Base-by-base conservation (phyloP, 2,888 invertebrate species). In the Piscicola geometra region DNA sequence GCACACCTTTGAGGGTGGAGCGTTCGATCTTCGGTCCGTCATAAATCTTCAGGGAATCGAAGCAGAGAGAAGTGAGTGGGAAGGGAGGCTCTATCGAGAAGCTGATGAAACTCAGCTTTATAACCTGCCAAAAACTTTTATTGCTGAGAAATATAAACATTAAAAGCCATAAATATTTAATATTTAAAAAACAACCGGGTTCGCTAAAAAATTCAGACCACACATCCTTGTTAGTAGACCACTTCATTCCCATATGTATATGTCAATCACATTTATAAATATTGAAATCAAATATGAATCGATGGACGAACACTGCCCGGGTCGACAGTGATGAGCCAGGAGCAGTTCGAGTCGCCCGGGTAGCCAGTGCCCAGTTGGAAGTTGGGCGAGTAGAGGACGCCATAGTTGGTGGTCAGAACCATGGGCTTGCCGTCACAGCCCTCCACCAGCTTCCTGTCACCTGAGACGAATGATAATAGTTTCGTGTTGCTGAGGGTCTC, bases 21-120 rank as follows among this genome's bases (percentile, higher is more conserved):
- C 25, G 25, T 15, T 47, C 33, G 50, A 52, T 47, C 9, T 35
- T 30, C 28, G 68, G 56, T 18, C 76, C 76, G 67, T 76, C 76
- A 52, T 76, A 76, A 28, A 76, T 47, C 25, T 32, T 32, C 33
- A 76, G 32, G 5, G 35, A 41, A 52, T 76, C 76, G 32, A 73
- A 76, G 41, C 76, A 76, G 32, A 64, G 36, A 33, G 71, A 71
- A 1, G 73, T 73, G 12, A 41, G 33, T 21, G 73, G 64, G 36
- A 73, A 73, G n/a, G 76, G 66, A 47, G 72, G 76, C 50, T 76
- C 76, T 30, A 76, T 56, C 25, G 52, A 73, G 47, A 76, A 76
- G 12, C 33, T 66, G 36, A 73, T 69, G 41, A 76, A 76, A n/a
- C 52, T 36, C 47, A 76, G 66, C n/a, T 66, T 32, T 50, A 68